Percentiles rank a stretch among this genome's conserved stretches.
These are phyloP conservation scores for Masticophis lateralis DNA, from an alignment of 2,797 vertebrate species.

Conservation along the genomic window DNA sequence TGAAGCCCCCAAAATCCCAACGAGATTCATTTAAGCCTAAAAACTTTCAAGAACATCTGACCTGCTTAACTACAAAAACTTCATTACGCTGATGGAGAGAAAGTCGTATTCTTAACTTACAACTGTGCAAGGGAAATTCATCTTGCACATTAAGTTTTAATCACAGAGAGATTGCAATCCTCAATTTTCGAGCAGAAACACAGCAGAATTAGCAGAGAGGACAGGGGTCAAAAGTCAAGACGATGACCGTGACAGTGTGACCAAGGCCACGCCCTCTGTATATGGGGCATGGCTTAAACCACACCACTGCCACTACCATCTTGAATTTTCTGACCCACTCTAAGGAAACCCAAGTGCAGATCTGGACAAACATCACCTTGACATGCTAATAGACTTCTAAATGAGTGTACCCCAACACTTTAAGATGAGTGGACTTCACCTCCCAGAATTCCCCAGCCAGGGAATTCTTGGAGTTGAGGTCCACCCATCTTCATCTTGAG, in stretches of 20 bases:
- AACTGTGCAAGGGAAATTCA: background rate
- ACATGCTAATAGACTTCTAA: background rate
- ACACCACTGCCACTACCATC: background rate
- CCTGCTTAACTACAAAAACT: background rate
- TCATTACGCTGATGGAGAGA: background rate
- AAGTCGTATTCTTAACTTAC: background rate
- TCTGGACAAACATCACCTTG: background rate
- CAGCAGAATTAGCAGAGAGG: background rate
- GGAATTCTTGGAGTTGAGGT: background rate
- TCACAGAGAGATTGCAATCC: background rate
- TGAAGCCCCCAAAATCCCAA: background rate
- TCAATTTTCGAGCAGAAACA: background rate
- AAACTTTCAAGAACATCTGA: background rate
- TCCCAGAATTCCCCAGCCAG: background rate
- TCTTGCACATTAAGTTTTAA: background rate
- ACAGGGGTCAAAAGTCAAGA: background rate
- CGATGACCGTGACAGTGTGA: background rate
- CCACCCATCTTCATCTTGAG: too few species aligned
- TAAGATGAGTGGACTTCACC: background rate
- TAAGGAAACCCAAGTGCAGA: background rate
- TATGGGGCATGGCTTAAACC: background rate
- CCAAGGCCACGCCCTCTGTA: background rate
- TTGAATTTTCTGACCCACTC: background rate
- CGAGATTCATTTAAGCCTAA: background rate
- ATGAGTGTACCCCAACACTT: background rate